Evolutionary conservation across 2,888 invertebrate genomes (phyloP).

Genomic region (Drosophila robusta): DNA sequence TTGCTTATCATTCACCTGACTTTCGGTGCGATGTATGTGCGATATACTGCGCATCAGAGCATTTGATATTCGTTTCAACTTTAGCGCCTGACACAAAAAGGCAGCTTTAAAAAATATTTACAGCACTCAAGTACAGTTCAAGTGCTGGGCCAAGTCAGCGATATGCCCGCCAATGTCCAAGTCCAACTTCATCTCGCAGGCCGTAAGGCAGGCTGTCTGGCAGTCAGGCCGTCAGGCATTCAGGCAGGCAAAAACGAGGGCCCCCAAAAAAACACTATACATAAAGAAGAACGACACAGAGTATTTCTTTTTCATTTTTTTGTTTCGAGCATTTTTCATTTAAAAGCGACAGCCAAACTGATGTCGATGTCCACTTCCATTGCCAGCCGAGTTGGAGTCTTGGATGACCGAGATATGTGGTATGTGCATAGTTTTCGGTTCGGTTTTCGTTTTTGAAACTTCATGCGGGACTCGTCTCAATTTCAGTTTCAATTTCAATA

Average conservation of each 20-base stretch:
- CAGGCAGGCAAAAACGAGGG: conserved; percentile 58
- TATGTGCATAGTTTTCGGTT: conserved; percentile 60
- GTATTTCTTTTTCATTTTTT: conserved; percentile 62
- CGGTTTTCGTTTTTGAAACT: conserved; percentile 21
- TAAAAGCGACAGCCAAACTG: conserved; percentile 77
- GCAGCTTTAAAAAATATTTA: conserved; percentile 81
- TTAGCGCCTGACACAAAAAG: conserved; percentile 55
- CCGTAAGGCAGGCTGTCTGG: conserved; percentile 23
- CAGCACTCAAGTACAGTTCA: conserved; percentile 80
- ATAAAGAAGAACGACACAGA: conserved; percentile 73
- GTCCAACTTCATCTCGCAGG: conserved; percentile 36
- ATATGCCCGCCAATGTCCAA: conserved; percentile 62
- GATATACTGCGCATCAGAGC: conserved; percentile 45
- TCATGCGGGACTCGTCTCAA: conserved; percentile 68
- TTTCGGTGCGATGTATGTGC: not conserved
- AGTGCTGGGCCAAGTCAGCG: conserved; percentile 77
- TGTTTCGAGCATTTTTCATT: conserved; percentile 75
- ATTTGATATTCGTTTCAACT: conserved; percentile 72
- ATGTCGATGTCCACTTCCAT: conserved; percentile 81
- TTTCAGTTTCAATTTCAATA: conserved; percentile 53
- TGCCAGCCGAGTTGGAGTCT: conserved; percentile 50
- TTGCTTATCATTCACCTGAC: conserved; percentile 51
- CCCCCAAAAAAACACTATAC: conserved; percentile 49
- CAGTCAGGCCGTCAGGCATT: conserved; percentile 15
- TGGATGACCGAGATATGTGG: conserved; percentile 66